phyloP scores from a whole-genome alignment of 2,797 vertebrate species.

The Orestias chungarensis region DNA sequence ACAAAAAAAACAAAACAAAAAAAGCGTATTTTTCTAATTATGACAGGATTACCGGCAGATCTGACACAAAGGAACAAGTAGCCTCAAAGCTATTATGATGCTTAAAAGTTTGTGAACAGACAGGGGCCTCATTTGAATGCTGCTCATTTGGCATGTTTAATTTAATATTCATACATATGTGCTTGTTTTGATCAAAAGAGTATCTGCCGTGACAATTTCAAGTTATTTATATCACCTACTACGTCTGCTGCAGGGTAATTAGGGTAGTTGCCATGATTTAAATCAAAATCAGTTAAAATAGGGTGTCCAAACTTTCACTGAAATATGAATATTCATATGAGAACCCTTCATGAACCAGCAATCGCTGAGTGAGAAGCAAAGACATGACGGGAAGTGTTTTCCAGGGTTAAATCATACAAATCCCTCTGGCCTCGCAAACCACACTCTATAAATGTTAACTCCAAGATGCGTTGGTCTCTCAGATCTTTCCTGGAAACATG shows the following conservation, averaged over 20 bases:
- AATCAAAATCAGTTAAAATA: neutral
- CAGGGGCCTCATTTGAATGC: neutral
- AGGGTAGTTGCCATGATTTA: neutral
- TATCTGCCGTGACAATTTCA: neutral
- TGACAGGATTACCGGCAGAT: neutral
- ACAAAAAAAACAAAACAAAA: neutral
- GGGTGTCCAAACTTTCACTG: neutral
- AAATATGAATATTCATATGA: no score
- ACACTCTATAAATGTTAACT: no score
- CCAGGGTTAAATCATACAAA: no score
- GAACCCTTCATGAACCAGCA: no score
- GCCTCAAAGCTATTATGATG: neutral
- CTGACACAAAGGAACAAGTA: neutral
- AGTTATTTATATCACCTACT: neutral
- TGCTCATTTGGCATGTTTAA: neutral
- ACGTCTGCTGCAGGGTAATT: neutral
- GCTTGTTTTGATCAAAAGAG: neutral
- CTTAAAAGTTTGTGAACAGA: neutral
- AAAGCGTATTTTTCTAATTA: neutral
- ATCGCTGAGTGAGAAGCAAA: no score
- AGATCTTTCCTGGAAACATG: neutral
- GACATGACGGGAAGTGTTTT: no score
- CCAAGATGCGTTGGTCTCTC: no score
- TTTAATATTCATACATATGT: neutral
- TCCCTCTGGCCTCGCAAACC: no score